These are phyloP conservation scores for Oreochromis tanganicae DNA, from an alignment of 2,113 vertebrate genomes.

Conservation along the genomic window DNA sequence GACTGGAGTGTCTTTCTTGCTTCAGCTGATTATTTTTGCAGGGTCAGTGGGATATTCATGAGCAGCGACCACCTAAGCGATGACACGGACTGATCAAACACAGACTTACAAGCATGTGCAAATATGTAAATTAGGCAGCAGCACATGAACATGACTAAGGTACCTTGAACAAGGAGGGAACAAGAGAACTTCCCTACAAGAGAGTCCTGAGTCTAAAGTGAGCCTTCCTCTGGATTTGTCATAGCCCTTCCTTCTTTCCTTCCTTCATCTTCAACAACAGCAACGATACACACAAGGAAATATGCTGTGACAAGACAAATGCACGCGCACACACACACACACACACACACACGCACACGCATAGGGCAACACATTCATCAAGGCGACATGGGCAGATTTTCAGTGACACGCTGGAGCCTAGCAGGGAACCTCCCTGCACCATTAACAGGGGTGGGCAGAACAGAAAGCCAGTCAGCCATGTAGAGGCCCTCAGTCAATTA, in stretches of 20 bases:
- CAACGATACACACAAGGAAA: conserved; percentile 30
- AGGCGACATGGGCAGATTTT: conserved; percentile 62
- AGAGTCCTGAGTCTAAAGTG: conserved; percentile 10
- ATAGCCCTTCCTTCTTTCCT: conserved; percentile 12
- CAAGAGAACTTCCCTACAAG: conserved; percentile 1
- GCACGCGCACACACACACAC: background rate
- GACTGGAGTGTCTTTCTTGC: conserved; percentile 37
- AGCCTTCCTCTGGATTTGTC: conserved; percentile 37
- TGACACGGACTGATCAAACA: conserved; percentile 28
- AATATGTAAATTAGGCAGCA: background rate
- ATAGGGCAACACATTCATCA: conserved; percentile 56
- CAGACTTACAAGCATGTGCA: background rate
- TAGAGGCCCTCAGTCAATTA: conserved; percentile 59
- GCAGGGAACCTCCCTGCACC: conserved; percentile 59
- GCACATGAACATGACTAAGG: background rate
- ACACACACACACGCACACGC: background rate
- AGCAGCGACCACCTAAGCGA: background rate
- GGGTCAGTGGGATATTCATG: conserved; percentile 41
- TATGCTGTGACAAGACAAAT: conserved; percentile 21
- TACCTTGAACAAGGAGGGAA: background rate
- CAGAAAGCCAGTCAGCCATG: conserved; percentile 56
- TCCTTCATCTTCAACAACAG: conserved; percentile 17
- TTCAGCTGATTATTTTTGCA: conserved; percentile 12
- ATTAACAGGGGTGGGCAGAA: conserved; percentile 42
- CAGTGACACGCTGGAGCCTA: conserved; percentile 61